Conservation (phyloP, 2,113 vertebrate genomes). For the Picathartes gymnocephalus region DNA sequence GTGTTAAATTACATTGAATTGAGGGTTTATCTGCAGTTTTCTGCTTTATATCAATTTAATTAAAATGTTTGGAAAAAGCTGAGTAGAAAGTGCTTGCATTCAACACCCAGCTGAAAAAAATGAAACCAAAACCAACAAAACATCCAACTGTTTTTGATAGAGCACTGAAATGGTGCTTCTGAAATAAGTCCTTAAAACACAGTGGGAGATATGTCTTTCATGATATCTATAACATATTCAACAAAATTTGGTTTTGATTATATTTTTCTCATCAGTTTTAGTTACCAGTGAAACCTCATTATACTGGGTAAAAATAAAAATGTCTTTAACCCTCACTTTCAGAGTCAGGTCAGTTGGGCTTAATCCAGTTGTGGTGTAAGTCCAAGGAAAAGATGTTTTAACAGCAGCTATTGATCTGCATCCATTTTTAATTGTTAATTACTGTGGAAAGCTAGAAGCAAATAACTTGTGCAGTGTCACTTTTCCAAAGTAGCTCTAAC, state of each 20-base stretch:
- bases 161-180: not conserved
- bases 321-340: not conserved
- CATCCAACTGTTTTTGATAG: not conserved
- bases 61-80: not conserved
- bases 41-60: slow-evolving; percentile 2
- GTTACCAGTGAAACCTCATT: not conserved
- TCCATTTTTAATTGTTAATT: not conserved
- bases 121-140: not conserved
- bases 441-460: not conserved
- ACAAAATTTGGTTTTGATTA: not conserved
- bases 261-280: slow-evolving; percentile 10
- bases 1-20: not conserved
- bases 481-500: not conserved
- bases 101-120: not conserved
- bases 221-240: not conserved
- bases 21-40: not conserved
- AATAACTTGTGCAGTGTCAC: not conserved
- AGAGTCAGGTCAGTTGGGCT: not conserved
- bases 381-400: not conserved
- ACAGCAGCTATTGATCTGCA: not conserved
- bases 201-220: not conserved
- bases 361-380: not conserved
- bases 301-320: not conserved
- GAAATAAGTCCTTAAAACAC: not conserved
- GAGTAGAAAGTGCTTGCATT: not conserved